Evolutionary conservation across 2,888 invertebrate genomes (phyloP).

Genomic region (Drosophila limbata): DNA sequence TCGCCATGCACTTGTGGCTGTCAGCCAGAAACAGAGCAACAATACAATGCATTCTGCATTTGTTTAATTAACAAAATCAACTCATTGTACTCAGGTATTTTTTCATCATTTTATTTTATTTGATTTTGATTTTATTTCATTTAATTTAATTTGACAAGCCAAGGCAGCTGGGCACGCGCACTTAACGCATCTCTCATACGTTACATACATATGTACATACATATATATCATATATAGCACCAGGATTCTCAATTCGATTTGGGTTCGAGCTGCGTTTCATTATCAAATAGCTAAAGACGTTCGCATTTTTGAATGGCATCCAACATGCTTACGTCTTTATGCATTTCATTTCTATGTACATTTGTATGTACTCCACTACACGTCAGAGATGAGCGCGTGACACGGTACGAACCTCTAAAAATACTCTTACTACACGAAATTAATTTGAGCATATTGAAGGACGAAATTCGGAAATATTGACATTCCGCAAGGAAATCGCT

Average conservation of each 20-base stretch:
- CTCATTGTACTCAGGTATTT: constrained; percentile 29
- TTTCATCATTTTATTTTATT: constrained; percentile 10
- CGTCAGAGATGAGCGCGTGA: constrained; percentile 6
- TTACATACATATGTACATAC: not conserved
- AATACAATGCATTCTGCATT: constrained; percentile 73
- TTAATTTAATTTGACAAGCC: constrained; percentile 65
- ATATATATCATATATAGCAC: not conserved
- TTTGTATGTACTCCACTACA: constrained; percentile 1
- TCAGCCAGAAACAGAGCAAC: constrained; percentile 71
- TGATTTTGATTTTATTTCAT: constrained; percentile 6
- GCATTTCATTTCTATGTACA: not conserved
- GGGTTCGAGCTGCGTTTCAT: constrained; percentile 45
- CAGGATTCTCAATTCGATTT: constrained; percentile 2
- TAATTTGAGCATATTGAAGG: too few relatives aligned
- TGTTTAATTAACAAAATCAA: constrained; percentile 72
- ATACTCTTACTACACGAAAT: too few relatives aligned
- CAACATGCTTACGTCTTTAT: constrained; percentile 36
- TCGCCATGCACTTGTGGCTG: constrained; percentile 74
- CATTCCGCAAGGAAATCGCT: too few relatives aligned
- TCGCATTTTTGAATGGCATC: constrained; percentile 62
- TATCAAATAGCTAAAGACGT: constrained; percentile 30
- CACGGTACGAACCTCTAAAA: too few relatives aligned
- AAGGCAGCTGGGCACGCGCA: constrained; percentile 75
- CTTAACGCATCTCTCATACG: constrained; percentile 47
- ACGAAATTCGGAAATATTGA: too few relatives aligned